Evolutionary conservation across 2,888 invertebrate genomes (phyloP).

Genomic region (Drosophila meridiana): DNA sequence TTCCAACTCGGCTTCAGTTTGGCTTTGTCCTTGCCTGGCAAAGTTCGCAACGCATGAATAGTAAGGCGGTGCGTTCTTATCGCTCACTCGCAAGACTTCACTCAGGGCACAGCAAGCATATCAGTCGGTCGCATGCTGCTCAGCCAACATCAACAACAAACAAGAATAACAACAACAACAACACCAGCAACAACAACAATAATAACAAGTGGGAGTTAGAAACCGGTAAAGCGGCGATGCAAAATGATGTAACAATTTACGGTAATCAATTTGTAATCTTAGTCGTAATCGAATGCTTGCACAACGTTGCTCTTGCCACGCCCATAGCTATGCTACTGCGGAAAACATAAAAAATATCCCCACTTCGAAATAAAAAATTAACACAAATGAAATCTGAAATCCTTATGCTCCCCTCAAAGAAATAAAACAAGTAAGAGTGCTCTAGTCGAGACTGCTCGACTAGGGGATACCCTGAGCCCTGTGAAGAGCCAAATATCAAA

Average conservation of each 20-base stretch:
- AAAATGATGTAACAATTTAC: slow-evolving; percentile 39
- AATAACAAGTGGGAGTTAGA: slow-evolving; percentile 11
- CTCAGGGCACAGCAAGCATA: slow-evolving; percentile 33
- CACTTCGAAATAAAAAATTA: neutral
- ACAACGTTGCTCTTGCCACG: slow-evolving; percentile 8
- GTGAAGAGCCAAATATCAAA: too few species aligned
- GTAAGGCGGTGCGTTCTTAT: slow-evolving; percentile 53
- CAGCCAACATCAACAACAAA: slow-evolving; percentile 4
- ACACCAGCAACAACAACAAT: slow-evolving; percentile 3
- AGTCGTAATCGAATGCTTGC: slow-evolving; percentile 20
- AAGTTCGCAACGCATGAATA: slow-evolving; percentile 15
- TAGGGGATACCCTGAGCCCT: too few species aligned
- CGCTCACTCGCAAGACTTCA: slow-evolving; percentile 71
- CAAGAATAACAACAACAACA: slow-evolving; percentile 3
- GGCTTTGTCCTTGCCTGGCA: neutral
- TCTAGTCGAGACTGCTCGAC: too few species aligned
- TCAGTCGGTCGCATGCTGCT: slow-evolving; percentile 29
- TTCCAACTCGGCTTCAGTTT: neutral
- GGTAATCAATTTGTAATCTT: slow-evolving; percentile 39
- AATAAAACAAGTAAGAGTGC: too few species aligned
- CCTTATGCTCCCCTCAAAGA: too few species aligned
- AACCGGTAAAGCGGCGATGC: slow-evolving; percentile 16
- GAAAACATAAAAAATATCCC: neutral
- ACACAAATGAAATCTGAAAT: neutral
- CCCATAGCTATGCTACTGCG: slow-evolving; percentile 1